Conservation (phyloP, 2,797 vertebrate species). For the Sebastiscus albofasciatus region DNA sequence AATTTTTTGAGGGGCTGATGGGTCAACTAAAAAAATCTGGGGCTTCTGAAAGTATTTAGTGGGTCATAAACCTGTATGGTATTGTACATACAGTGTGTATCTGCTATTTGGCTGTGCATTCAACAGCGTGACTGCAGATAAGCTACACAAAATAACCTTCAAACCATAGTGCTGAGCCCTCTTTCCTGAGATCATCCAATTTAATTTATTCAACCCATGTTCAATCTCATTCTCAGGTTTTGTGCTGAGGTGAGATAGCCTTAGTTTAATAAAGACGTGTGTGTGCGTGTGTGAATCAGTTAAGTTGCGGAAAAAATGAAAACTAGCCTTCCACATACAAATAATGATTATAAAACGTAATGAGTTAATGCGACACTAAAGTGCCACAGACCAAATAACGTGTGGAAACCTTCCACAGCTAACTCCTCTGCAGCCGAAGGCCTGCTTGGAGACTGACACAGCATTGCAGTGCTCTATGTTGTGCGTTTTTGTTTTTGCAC, state of each 20-base stretch:
- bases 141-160: background rate
- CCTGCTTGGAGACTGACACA: background rate
- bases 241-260: constrained; percentile 4
- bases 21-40: background rate
- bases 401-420: background rate
- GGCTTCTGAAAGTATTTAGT: background rate
- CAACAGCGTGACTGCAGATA: background rate
- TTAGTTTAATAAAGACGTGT: background rate
- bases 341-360: background rate
- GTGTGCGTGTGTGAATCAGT: background rate
- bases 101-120: background rate
- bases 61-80: background rate
- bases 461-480: background rate
- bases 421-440: background rate
- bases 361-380: background rate
- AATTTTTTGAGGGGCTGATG: background rate
- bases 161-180: constrained; percentile 10
- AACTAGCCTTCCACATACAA: background rate
- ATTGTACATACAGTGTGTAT: background rate
- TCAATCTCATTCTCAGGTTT: background rate
- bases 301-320: background rate
- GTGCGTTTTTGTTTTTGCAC: background rate
- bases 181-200: background rate
- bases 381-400: constrained; percentile 25
- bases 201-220: constrained; percentile 24